Conservation (phyloP, 2,113 vertebrate species). For the Willisornis vidua region DNA sequence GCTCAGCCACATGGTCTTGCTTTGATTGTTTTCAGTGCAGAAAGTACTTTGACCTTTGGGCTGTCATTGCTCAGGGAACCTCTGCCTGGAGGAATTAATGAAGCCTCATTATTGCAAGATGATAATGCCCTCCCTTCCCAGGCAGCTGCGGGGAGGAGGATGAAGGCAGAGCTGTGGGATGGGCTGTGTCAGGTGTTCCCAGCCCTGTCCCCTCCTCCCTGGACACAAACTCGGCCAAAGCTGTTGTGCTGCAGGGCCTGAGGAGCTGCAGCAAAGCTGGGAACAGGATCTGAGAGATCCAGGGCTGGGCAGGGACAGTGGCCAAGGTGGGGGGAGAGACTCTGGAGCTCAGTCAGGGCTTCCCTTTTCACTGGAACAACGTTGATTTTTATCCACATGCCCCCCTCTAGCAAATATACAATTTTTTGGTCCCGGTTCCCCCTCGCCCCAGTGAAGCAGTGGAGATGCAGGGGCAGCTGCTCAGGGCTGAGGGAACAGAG, state of each 20-base stretch:
- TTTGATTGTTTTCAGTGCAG: neutral
- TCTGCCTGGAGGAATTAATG: slow-evolving; percentile 24
- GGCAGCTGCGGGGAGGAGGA: neutral
- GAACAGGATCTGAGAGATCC: neutral
- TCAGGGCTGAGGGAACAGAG: neutral
- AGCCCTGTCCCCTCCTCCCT: neutral
- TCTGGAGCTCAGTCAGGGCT: neutral
- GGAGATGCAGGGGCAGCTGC: neutral
- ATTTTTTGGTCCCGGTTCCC: neutral
- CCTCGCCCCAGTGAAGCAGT: neutral
- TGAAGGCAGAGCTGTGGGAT: neutral
- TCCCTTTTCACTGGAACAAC: neutral
- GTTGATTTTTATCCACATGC: neutral
- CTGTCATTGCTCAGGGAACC: neutral
- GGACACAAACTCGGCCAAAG: neutral
- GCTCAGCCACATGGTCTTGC: neutral
- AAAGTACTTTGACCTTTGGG: neutral
- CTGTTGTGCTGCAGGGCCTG: neutral
- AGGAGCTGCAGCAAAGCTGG: neutral
- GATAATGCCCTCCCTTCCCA: neutral
- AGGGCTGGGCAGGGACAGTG: neutral
- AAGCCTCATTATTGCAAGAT: slow-evolving; percentile 4
- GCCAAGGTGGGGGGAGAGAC: neutral
- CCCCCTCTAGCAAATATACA: neutral
- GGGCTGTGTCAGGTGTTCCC: neutral